A percentile compares a stretch with the other conserved stretches of the same genome.
These are phyloP conservation scores for Hypotaenidia okinawae DNA, from an alignment of 2,797 vertebrate species.

Conservation along the genomic window DNA sequence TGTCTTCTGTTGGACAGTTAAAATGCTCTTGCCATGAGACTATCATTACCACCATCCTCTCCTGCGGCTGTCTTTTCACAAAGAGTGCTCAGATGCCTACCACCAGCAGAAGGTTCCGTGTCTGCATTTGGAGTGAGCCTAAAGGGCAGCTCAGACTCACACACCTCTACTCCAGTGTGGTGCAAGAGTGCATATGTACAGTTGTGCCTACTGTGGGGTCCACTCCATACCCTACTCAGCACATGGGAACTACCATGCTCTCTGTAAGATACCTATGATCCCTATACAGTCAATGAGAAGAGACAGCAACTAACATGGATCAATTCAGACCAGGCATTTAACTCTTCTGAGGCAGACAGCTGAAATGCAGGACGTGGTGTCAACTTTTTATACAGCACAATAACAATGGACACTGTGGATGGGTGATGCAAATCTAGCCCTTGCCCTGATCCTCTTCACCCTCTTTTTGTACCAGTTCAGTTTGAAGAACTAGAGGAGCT, in stretches of 20 bases:
- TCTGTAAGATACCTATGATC: background rate
- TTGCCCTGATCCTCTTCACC: background rate
- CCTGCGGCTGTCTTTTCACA: conserved; percentile 1
- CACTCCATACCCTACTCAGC: background rate
- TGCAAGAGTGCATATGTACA: background rate
- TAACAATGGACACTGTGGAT: background rate
- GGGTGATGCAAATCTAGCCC: background rate
- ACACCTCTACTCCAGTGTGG: background rate
- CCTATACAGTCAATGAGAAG: background rate
- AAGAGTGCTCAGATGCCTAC: conserved; percentile 17
- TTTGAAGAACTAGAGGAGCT: background rate
- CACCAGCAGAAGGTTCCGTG: background rate
- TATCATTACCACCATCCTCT: background rate
- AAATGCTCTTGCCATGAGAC: background rate
- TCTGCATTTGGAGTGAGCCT: background rate
- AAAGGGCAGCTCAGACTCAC: background rate
- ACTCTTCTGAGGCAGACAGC: background rate
- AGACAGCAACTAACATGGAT: background rate
- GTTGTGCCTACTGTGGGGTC: background rate
- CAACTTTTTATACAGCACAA: background rate
- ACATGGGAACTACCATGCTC: background rate
- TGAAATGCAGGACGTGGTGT: background rate
- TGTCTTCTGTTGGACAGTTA: background rate
- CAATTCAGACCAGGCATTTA: background rate
- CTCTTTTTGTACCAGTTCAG: background rate